Evolutionary conservation across 2,797 vertebrate genomes (phyloP).

Genomic region (Rhincodon typus): DNA sequence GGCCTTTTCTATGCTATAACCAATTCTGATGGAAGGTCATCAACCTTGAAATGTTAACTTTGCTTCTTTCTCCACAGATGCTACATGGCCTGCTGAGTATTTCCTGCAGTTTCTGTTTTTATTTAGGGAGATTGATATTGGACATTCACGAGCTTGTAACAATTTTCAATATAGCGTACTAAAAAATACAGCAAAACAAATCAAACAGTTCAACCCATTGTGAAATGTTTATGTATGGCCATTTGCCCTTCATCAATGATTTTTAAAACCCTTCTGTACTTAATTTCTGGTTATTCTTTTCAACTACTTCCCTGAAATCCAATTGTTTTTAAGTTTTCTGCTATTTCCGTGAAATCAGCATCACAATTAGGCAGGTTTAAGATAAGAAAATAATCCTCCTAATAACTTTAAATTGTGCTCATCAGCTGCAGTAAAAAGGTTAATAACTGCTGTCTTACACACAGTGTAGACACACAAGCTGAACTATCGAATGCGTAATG

Average conservation of each 20-base stretch:
- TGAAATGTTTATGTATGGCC: background rate
- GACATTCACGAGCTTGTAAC: background rate
- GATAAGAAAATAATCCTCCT: background rate
- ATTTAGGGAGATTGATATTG: background rate
- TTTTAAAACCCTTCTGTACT: background rate
- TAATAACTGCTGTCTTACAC: background rate
- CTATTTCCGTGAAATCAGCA: too few species aligned
- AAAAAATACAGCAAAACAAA: background rate
- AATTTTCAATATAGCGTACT: background rate
- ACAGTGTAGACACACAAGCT: background rate
- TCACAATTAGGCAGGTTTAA: too few species aligned
- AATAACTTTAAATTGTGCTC: background rate
- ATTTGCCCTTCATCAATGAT: background rate
- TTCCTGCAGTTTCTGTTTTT: too few species aligned
- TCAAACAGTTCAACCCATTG: background rate
- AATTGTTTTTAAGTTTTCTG: background rate
- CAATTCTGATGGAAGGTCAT: too few species aligned
- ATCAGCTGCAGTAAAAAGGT: background rate
- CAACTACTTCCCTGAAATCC: background rate
- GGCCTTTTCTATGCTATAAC: too few species aligned
- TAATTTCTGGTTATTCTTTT: background rate
- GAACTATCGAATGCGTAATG: background rate
- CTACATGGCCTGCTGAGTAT: too few species aligned
- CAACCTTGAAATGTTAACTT: too few species aligned
- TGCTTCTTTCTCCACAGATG: too few species aligned